Evolutionary conservation across 1,140 invertebrate species (phyloP).

Genomic region (Frieseomelitta varia): DNA sequence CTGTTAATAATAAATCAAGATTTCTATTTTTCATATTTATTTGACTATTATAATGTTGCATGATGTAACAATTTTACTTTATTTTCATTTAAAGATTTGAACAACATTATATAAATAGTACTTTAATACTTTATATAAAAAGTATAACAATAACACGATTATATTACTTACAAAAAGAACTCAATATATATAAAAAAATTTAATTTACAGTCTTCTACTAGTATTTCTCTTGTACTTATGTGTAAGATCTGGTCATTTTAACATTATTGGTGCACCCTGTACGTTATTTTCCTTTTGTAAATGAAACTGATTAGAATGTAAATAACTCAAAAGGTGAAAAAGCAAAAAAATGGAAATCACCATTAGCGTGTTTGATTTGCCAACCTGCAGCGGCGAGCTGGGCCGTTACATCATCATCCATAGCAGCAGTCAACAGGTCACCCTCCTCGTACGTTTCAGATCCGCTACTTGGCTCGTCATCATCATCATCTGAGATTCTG

Average conservation of each 20-base stretch:
- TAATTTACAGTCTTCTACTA: neutral
- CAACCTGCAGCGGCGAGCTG: conserved; percentile 96
- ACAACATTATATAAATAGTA: neutral
- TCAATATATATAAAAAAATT: neutral
- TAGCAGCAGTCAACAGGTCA: conserved; percentile 90
- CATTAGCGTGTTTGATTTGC: conserved; percentile 83
- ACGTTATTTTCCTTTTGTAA: conserved; percentile 49
- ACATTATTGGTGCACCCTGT: conserved; percentile 52
- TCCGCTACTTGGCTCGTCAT: conserved; percentile 89
- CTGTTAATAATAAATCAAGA: neutral
- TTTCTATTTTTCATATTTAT: neutral
- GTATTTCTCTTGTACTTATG: neutral
- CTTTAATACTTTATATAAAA: neutral
- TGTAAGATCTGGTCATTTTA: conserved; percentile 20
- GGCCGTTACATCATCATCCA: conserved; percentile 96
- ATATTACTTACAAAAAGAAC: neutral
- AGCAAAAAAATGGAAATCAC: conserved; percentile 83
- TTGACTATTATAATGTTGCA: neutral
- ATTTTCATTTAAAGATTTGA: neutral
- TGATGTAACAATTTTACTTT: neutral
- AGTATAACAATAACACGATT: neutral
- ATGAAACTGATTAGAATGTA: conserved; percentile 62
- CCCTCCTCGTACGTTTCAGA: conserved; percentile 88
- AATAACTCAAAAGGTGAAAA: conserved; percentile 75
- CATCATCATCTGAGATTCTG: conserved; percentile 88